Evolutionary conservation across 2,113 vertebrate species (phyloP).

Genomic region (Alethe diademata): DNA sequence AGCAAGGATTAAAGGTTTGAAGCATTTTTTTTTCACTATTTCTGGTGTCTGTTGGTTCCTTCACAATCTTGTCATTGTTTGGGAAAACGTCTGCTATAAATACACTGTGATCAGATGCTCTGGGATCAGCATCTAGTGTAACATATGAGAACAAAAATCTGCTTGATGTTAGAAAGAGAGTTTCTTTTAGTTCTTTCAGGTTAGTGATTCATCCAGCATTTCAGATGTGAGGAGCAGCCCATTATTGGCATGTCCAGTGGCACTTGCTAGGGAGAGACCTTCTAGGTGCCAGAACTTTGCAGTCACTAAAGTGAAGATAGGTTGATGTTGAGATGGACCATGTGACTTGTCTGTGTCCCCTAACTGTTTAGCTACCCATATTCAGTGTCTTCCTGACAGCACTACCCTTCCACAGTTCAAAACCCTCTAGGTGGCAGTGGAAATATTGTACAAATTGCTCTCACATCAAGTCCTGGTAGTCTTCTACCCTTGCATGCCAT

Average conservation of each 20-base stretch:
- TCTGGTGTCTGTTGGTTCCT: background rate
- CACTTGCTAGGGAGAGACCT: background rate
- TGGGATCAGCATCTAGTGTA: background rate
- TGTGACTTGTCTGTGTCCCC: background rate
- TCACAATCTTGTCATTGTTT: background rate
- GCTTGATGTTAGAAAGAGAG: background rate
- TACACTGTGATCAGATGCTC: background rate
- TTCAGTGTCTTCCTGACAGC: background rate
- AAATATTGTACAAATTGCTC: background rate
- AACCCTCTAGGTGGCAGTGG: background rate
- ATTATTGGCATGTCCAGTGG: background rate
- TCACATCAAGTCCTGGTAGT: background rate
- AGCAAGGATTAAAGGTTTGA: background rate
- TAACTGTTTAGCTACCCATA: background rate
- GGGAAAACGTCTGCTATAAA: conserved; percentile 27
- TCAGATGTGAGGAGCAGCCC: background rate
- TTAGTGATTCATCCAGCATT: background rate
- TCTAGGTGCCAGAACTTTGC: background rate
- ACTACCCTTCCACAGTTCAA: background rate
- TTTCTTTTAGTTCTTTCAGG: background rate
- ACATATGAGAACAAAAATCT: background rate
- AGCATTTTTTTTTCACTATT: background rate
- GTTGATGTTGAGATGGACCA: background rate
- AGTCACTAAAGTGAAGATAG: background rate
- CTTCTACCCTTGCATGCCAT: background rate